Conservation (phyloP, 2,797 vertebrate species). For the Enteromius viviparus region DNA sequence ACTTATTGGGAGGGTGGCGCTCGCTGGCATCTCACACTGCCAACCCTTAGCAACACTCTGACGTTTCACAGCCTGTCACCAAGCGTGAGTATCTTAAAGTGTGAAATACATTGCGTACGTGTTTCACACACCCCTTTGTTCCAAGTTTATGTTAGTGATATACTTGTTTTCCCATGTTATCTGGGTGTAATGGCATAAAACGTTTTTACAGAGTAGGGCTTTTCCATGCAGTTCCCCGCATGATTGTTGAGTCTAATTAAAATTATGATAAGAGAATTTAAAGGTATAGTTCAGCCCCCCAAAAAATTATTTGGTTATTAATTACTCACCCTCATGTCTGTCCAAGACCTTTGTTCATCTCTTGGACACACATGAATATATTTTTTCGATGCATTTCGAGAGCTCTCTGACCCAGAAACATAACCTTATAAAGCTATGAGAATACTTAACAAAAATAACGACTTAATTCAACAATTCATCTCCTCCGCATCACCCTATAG, state of each 20-base stretch:
- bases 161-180: background rate
- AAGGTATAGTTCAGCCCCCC: background rate
- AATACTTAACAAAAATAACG: background rate
- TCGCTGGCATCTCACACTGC: conserved; percentile 65
- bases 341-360: background rate
- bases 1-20: conserved; percentile 76
- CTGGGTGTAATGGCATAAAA: background rate
- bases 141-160: conserved; percentile 6
- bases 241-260: background rate
- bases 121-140: conserved; percentile 37
- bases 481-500: background rate
- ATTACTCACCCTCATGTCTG: background rate
- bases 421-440: background rate
- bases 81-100: conserved; percentile 67
- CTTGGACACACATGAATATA: background rate
- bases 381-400: background rate
- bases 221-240: background rate
- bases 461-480: background rate
- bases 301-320: background rate
- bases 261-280: background rate
- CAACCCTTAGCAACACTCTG: conserved; percentile 64
- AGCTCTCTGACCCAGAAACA: background rate
- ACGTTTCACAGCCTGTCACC: conserved; percentile 73
- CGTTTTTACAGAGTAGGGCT: background rate
- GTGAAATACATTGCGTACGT: conserved; percentile 23